Evolutionary conservation across 2,113 vertebrate genomes (phyloP).

Genomic region (Tangachromis dhanisi): DNA sequence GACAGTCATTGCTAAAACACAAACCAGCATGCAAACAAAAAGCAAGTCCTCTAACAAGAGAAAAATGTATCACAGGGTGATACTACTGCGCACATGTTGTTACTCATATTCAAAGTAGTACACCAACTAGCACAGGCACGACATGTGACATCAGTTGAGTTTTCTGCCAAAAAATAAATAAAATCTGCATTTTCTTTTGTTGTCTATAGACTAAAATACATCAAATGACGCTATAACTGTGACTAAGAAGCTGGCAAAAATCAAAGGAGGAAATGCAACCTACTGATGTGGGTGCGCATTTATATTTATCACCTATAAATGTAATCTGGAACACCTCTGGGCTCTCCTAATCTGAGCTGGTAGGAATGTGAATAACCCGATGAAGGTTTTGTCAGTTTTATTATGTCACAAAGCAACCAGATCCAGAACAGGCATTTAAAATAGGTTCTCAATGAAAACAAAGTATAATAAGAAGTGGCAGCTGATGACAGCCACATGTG

Average conservation of each 20-base stretch:
- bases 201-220: background rate
- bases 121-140: background rate
- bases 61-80: background rate
- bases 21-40: background rate
- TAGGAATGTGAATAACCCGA: background rate
- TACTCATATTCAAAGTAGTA: background rate
- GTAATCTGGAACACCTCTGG: background rate
- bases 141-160: background rate
- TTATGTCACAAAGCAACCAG: background rate
- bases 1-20: background rate
- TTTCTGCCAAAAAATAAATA: fast-evolving
- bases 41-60: background rate
- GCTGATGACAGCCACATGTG: background rate
- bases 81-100: background rate
- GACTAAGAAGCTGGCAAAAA: slow-evolving; percentile 13
- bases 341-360: background rate
- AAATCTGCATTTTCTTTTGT: background rate
- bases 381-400: background rate
- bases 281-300: slow-evolving; percentile 26
- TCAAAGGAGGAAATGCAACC: background rate
- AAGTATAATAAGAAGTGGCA: background rate
- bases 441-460: background rate
- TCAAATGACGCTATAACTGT: background rate
- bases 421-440: background rate
- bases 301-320: slow-evolving; percentile 8